Evolutionary conservation across 2,797 vertebrate genomes (phyloP), one percentile per base, ranked within the genome.

Genomic region (Schizothorax lantsangensis): DNA sequence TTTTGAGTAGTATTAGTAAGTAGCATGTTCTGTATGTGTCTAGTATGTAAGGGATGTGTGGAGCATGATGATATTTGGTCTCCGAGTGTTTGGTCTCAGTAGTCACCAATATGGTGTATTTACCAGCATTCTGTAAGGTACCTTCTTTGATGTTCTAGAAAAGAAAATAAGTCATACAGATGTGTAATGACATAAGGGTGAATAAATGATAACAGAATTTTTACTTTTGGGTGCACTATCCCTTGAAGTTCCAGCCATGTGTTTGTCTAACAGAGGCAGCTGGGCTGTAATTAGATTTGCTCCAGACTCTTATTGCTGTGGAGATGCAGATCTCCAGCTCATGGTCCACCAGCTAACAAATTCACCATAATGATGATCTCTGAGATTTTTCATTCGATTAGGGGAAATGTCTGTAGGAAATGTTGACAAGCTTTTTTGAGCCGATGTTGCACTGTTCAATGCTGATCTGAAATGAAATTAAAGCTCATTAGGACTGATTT

Each of bases 401-500:
- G 11, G 38, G 40, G 12, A 30, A 15, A 26, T 87, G 78, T 86
- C 43, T 79, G 81, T 77, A 40, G 82, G 54, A 88, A 80, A 86
- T 43, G 26, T 83, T 81, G 84, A 87, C 85, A 79, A 52, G 57
- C 84, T 49, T 87, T 84, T 84, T 68, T 45, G 10, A 71, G 21
- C 38, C 12, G 1, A 30, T 47, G 68, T 62, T 40, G 52, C 78
- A 17, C 21, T 30, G 45, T 54, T 64, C 72, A 59, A 72, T 38
- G 17, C 54, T 59, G 78, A 45, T 84, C 82, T 66, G 66, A 81
- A 86, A 88, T 89, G 57, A 72, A 83, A 86, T 88, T 81, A 88
- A 79, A 84, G 74, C 86, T 90, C 79, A 89, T 89, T 83, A 88
- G 59, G 57, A 83, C 43, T 74, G 85, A 88, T 88, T 89, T 84